Base-by-base conservation (phyloP, 2,113 vertebrate genomes). In the Phoxinus phoxinus region DNA sequence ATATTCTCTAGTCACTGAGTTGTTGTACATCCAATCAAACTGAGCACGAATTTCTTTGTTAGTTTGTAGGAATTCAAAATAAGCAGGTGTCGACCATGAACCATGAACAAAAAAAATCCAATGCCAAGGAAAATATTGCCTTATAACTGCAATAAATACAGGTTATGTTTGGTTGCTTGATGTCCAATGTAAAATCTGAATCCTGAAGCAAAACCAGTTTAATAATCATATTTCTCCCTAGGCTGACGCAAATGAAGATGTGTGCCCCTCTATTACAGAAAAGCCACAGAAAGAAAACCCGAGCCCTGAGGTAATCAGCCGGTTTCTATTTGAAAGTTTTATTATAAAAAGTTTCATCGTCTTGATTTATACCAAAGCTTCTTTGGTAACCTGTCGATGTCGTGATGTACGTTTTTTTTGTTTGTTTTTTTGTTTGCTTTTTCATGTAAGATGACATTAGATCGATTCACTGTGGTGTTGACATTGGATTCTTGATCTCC, bases 181-280 rank as follows among this genome's bases (percentile, higher is more conserved):
- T 35, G 23, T 46, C 21, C 41, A 17, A 46, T 23, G 37, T 37
- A 44, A n/a, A 73, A 44, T 21, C 35, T 41, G 21, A 74, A 23
- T 48, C 72, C 23, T 74, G 41, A 25, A 48, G 41, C 23, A 74
- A 48, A 74, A 74, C 21, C 72, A 74, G 72, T 74, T 48, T 75
- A 75, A 75, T 75, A 75, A 75, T 44, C 72, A 48, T 25, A 15
- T 27, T 48, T 75, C 67, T 75, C n/a, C 44, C 25, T 27, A 48
- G 72, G 72, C 72, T 75, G 72, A 75, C 72, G 13, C 44, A 48
- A 48, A 75, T 75, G 41, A 48, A 75, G 72, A 75, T 48, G 4
- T 46, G 72, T 27, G 41, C 37, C 72, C 72, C 23, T 25, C 41
- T 46, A 44, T 46, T 48, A 27, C 44, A 27, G 37, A 23, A 44